Evolutionary conservation across 1,140 invertebrate genomes (phyloP).

Genomic region (Halyomorpha halys): DNA sequence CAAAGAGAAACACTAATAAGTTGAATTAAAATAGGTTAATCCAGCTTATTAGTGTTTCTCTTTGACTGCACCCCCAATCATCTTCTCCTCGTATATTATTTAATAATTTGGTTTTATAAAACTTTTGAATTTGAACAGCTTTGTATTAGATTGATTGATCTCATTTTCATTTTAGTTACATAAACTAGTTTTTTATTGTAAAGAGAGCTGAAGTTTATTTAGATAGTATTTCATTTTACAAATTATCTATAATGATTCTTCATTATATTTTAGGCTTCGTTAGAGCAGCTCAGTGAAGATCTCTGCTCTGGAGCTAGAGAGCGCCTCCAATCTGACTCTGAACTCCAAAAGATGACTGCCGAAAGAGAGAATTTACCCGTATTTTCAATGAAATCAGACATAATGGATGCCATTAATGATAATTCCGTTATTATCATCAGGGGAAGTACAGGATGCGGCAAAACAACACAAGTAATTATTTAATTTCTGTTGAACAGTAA

Average conservation of each 20-base stretch:
- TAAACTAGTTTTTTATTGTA: too few relatives aligned
- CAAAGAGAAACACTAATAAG: too few relatives aligned
- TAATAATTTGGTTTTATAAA: neutral
- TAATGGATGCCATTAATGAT: constrained; percentile 75
- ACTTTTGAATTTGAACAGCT: too few relatives aligned
- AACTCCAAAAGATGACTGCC: constrained; percentile 51
- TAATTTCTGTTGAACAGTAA: neutral
- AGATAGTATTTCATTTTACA: too few relatives aligned
- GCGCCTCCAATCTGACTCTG: constrained; percentile 48
- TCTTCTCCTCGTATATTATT: too few relatives aligned
- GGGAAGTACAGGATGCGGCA: constrained; percentile 90
- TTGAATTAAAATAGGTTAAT: too few relatives aligned
- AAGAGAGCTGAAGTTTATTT: too few relatives aligned
- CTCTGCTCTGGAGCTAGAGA: constrained; percentile 53
- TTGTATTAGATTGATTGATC: too few relatives aligned
- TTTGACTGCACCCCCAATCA: too few relatives aligned
- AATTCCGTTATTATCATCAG: constrained; percentile 79
- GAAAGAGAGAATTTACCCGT: constrained; percentile 68
- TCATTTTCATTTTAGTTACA: too few relatives aligned
- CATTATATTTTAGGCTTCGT: constrained; percentile 50
- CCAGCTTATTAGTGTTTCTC: too few relatives aligned
- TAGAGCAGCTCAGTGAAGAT: constrained; percentile 74
- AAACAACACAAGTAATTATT: constrained; percentile 48
- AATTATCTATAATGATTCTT: too few relatives aligned
- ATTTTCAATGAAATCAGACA: constrained; percentile 53